These are phyloP conservation scores for Loriculus beryllinus DNA, from an alignment of 2,797 vertebrate genomes.

Conservation along the genomic window DNA sequence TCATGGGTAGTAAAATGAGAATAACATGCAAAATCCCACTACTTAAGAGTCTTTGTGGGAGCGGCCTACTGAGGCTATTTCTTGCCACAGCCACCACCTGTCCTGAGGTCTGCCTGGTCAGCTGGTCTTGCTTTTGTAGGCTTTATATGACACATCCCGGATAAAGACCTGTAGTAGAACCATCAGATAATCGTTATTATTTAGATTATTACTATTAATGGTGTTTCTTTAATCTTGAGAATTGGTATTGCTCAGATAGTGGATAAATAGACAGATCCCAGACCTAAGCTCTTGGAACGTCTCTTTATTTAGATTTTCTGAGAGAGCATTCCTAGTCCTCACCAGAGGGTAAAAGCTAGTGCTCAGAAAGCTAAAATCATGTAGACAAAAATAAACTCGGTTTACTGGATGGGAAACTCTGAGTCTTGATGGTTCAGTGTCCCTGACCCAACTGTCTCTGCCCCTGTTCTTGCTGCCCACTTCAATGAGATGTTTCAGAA, in stretches of 20 bases:
- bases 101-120: neutral
- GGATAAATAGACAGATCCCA: constrained; percentile 3
- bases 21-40: neutral
- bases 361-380: constrained; percentile 37
- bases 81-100: neutral
- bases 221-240: constrained; percentile 6
- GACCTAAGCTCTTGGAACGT: constrained; percentile 14
- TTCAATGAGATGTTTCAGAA: neutral
- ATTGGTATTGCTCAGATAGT: neutral
- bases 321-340: constrained; percentile 6
- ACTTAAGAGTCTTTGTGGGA: neutral
- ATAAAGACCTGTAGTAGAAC: neutral
- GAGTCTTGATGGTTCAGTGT: neutral
- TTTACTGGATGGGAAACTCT: neutral
- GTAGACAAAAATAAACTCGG: constrained; percentile 44
- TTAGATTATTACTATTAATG: constrained; percentile 17
- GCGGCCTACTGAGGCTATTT: neutral
- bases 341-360: constrained; percentile 32
- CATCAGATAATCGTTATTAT: constrained; percentile 3
- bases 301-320: constrained; percentile 42
- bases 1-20: neutral
- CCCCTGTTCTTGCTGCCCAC: neutral
- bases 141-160: neutral
- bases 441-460: neutral
- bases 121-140: neutral